Base-by-base conservation (phyloP, 2,797 vertebrate species). In the Lepilemur ruficaudatus region DNA sequence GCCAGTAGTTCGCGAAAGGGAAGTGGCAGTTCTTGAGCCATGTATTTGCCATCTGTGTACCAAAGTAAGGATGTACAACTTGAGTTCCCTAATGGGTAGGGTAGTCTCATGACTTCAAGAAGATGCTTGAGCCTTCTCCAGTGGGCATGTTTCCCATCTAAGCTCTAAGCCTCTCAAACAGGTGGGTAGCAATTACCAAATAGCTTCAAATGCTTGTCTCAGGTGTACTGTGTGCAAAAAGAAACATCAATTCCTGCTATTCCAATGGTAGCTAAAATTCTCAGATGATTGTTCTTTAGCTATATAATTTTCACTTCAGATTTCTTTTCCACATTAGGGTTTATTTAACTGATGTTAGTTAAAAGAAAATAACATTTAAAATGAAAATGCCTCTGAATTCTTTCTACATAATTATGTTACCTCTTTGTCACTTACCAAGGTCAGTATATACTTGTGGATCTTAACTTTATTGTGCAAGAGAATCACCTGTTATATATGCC, bases 301-400 rank as follows among this genome's bases (percentile, higher is more conserved):
- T 7, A 6, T 89, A 20, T 38, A 84, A 30, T 89, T 83, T 91
- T 82, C 4, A 73, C 35, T 93, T 78, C 8, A 6, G 76, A 11
- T 35, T 86, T 92, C n/a, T 89, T 78, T 82, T 76, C 28, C 28
- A 70, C 22, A 32, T 80, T 80, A 57, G 20, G 22, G 20, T 50
- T 65, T 89, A 81, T 67, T 89, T 91, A 90, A 90, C 18, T 88
- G 4, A 4, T 57, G 23, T 7, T 59, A 63, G 48, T 75, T 38
- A 80, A 85, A 90, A 94, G 32, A 35, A 79, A 25, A 41, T 61
- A 73, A 43, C n/a, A 73, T 35, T 89, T 57, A 38, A 93, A 91
- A 50, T 84, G 32, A 76, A 96, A 32, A 0, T 78, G 15, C 5
- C 32, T 89, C 94, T 95, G 46, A 95, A 76, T 90, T 96, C 2